phyloP scores from a whole-genome alignment of 2,113 vertebrate genomes.

The Sclerurus mexicanus region DNA sequence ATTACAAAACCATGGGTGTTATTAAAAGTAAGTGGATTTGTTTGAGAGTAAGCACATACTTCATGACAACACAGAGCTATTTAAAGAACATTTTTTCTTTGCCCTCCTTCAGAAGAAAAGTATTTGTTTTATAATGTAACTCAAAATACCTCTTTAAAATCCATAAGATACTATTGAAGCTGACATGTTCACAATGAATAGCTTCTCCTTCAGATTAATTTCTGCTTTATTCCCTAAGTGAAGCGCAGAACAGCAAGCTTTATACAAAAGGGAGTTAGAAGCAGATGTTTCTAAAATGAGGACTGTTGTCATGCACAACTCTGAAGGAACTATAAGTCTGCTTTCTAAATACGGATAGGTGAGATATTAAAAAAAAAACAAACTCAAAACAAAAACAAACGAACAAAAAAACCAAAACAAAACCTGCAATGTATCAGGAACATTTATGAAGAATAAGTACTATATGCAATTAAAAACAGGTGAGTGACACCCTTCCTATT shows the following conservation, averaged over 20 bases:
- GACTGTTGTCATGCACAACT: background rate
- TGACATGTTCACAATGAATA: background rate
- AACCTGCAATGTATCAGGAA: background rate
- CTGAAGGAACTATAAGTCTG: background rate
- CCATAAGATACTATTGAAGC: background rate
- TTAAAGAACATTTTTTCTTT: background rate
- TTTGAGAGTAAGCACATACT: background rate
- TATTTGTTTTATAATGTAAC: background rate
- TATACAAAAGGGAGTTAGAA: background rate
- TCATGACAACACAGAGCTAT: background rate
- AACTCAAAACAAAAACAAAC: no score
- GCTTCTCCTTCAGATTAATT: conserved; percentile 11
- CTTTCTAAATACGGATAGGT: background rate
- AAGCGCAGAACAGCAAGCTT: background rate
- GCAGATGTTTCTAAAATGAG: background rate
- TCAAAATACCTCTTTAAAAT: conserved; percentile 14
- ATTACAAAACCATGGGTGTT: background rate
- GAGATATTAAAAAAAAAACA: background rate
- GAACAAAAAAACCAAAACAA: background rate
- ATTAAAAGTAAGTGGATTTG: background rate
- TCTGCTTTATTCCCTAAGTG: background rate
- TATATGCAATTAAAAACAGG: background rate
- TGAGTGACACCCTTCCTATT: background rate
- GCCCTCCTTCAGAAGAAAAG: background rate
- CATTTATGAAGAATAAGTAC: background rate